Base-by-base conservation (phyloP, 64 coral and sea anemone genomes). In the Catalaphyllia jardinei region DNA sequence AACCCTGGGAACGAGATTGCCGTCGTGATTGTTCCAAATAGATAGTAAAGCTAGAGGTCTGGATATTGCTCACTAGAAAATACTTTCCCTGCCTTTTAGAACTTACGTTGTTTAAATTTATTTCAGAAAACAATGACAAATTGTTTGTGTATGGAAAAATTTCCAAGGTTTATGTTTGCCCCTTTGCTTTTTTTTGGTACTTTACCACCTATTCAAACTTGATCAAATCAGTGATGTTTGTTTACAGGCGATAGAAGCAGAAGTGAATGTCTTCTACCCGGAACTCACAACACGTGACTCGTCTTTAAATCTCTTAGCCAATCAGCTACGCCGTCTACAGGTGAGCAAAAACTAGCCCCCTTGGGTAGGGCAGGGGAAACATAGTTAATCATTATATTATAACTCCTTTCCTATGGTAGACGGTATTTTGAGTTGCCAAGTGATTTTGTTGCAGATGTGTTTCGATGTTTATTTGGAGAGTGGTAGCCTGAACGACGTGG, bases 241-340 rank as follows among this genome's bases (percentile, higher is more conserved):
- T 74, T 29, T 60, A 28, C 76, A 99, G 96, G 89, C 90, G 25
- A 67, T 99, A 64, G 96, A 99, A 93, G 90, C 88, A 55, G 96
- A 99, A 52, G 91, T 99, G n/a, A 99, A 99, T 91, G 96, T 99
- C 27, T 94, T 90, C 71, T 99, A 99, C 63, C 74, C 80, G 31
- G 96, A 99, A 76, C 86, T 99, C 17, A 91, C 89, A 62, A 84
- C 72, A 1, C 60, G 74, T 12, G 96, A 95, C 74, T 99, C 87
- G 2, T 38, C 88, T 76, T 79, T 88, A 64, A 95, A 95, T 86
- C 49, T 99, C 38, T 77, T 99, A 73, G 77, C 91, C 42, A 99
- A 95, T 93, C 96, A 99, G 75, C 67, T 99, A 17, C 81, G 78
- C 52, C 89, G 96, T 67, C 72, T 95, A 59, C 93, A 99, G 91